These are phyloP conservation scores for Telenomus remus DNA, from an alignment of 1,140 invertebrate genomes.

Conservation along the genomic window DNA sequence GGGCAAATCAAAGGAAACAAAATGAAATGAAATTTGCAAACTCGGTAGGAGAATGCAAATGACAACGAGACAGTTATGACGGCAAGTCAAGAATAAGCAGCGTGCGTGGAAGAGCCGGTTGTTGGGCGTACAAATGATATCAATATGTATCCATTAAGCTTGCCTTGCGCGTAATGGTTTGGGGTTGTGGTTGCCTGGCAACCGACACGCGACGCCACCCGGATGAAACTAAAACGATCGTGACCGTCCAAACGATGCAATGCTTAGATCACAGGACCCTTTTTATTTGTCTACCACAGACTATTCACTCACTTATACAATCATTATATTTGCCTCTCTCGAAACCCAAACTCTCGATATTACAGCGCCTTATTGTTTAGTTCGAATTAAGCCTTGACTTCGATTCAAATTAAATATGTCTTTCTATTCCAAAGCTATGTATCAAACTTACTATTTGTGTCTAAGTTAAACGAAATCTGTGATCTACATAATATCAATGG, in stretches of 20 bases:
- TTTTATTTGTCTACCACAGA: conserved; percentile 41
- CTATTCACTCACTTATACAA: conserved; percentile 49
- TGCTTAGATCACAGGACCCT: conserved; percentile 59
- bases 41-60: conserved; percentile 29
- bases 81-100: conserved; percentile 51
- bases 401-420: no score
- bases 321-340: conserved; percentile 37
- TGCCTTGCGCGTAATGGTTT: conserved; percentile 63
- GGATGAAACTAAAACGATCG: conserved; percentile 64
- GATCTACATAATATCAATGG: conserved; percentile 44
- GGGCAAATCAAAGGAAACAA: no score
- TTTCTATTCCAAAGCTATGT: no score
- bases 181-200: conserved; percentile 67
- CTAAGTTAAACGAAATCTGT: conserved; percentile 33
- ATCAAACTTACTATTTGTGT: no score
- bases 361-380: no score
- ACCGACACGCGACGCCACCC: conserved; percentile 56
- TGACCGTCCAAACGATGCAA: conserved; percentile 64
- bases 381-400: no score
- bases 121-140: conserved; percentile 68
- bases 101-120: conserved; percentile 35
- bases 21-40: no score
- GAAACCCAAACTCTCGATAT: background rate
- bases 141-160: conserved; percentile 70
- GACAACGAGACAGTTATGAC: conserved; percentile 42